Percentiles rank a stretch among this genome's conserved stretches.
Evolutionary conservation across 2,888 invertebrate genomes (phyloP).

Genomic region (Oscheius sp.): DNA sequence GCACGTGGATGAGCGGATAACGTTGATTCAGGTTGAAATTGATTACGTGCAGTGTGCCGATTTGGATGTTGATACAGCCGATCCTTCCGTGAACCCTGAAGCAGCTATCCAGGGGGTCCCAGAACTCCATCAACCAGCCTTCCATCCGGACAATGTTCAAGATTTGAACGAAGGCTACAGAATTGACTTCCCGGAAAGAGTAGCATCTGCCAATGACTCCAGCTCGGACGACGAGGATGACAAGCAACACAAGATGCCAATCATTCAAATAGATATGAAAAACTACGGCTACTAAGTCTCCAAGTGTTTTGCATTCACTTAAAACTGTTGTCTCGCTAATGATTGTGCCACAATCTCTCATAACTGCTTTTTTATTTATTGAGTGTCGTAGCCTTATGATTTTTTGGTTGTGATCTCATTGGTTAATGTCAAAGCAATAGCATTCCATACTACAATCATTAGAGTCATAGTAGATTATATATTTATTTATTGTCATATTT

Average conservation of each 20-base stretch:
- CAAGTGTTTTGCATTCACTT: conserved; percentile 16
- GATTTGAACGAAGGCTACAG: conserved; percentile 67
- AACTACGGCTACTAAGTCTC: conserved; percentile 69
- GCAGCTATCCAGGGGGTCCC: conserved; percentile 53
- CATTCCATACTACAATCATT: conserved; percentile 15
- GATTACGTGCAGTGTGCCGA: conserved; percentile 73
- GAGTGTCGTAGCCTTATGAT: conserved; percentile 14
- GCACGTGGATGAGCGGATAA: conserved; percentile 3
- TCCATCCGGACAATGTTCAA: conserved; percentile 58
- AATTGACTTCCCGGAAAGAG: conserved; percentile 63
- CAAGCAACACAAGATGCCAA: conserved; percentile 62
- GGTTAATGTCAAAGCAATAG: conserved; percentile 32
- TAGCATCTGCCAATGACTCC: conserved; percentile 42
- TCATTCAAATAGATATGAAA: conserved; percentile 73
- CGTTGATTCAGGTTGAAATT: conserved; percentile 67
- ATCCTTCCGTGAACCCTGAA: conserved; percentile 59
- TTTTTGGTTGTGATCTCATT: conserved; percentile 33
- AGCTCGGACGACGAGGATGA: conserved; percentile 66
- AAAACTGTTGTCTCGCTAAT: not conserved
- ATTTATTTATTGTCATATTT: not conserved
- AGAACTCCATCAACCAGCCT: conserved; percentile 59
- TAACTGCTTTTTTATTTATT: conserved; percentile 25
- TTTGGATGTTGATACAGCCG: conserved; percentile 66
- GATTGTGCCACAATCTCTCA: conserved; percentile 10
- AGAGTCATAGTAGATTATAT: conserved; percentile 11